phyloP scores from a whole-genome alignment of 2,888 invertebrate species.

The Carpatolechia fugitivella region DNA sequence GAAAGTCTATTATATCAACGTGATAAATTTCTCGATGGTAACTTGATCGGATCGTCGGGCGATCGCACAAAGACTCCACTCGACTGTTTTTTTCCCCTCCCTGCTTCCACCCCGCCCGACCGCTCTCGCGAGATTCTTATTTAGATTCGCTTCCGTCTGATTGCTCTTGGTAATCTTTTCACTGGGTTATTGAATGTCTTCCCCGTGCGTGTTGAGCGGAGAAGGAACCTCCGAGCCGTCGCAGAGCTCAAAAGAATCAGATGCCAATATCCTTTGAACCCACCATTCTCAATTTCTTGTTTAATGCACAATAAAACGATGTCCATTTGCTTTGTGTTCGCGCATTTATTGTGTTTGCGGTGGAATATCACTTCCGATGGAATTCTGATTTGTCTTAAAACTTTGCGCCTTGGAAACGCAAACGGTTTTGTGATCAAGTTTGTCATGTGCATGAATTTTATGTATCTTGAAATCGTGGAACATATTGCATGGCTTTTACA shows the following conservation, averaged over 20 bases:
- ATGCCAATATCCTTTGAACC: constrained; percentile 53
- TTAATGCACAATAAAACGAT: constrained; percentile 46
- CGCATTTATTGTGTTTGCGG: constrained; percentile 30
- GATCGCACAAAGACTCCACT: constrained; percentile 67
- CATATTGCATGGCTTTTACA: no score
- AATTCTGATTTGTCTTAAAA: background rate
- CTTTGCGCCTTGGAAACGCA: background rate
- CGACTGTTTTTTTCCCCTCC: constrained; percentile 65
- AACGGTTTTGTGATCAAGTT: background rate
- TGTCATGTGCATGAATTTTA: background rate
- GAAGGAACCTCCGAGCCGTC: constrained; percentile 48
- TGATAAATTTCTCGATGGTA: constrained; percentile 65
- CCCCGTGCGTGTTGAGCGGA: constrained; percentile 68
- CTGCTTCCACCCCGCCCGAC: constrained; percentile 56
- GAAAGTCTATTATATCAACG: constrained; percentile 50
- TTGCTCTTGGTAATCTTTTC: constrained; percentile 79
- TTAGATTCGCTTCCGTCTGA: constrained; percentile 80
- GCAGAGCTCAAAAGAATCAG: constrained; percentile 50
- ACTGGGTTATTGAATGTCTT: constrained; percentile 78
- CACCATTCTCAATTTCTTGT: constrained; percentile 47
- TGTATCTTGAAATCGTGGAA: background rate
- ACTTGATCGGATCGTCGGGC: constrained; percentile 66
- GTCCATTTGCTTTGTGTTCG: constrained; percentile 44
- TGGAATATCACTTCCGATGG: constrained; percentile 28
- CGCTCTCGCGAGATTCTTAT: constrained; percentile 78